Evolutionary conservation across 2,113 vertebrate genomes (phyloP), one percentile per base, ranked within the genome.

Genomic region (Ammodytes dubius): DNA sequence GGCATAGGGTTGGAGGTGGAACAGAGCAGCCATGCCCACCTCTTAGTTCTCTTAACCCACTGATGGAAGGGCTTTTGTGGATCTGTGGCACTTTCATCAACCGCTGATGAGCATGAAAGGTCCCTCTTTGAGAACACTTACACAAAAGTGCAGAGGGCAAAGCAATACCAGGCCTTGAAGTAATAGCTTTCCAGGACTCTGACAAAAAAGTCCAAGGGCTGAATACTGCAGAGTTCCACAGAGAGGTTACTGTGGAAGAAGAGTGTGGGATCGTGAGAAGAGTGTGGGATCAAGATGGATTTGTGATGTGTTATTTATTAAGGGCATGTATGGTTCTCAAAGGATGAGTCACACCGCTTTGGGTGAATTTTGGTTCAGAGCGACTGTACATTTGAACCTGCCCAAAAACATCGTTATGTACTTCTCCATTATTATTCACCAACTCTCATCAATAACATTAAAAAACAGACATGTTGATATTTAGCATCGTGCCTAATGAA

Each of bases 41-140:
- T 59, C 73, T 63, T 4, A 74, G 57, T 57, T 69, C 37, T 66
- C 40, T 53, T 66, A 40, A 65, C 8, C 39, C 19, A 40, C n/a
- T 65, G 59, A 86, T 56, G 9, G 60, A 43, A 35, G 9, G 11
- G 65, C n/a, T 49, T 65, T 54, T 76, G 11, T 66, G 65, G 7
- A 14, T 76, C 54, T 78, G 7, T 15, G 15, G 8, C 45, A 43
- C 19, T 65, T 74, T 79, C 43, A 52, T 70, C 64, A 57, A 47
- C 11, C 14, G n/a, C 19, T 2, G 0, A 11, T 42, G 53, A 80
- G 40, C 12, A n/a, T 65, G 50, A 52, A 53, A 73, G 37, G 10
- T 11, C 46, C 7, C 54, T 66, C 15, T 19, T 43, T 58, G 64
- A 67, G 43, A 66, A 10, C 14, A 75, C 14, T 65, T n/a, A 5